These are phyloP conservation scores for Hippocampus barbouri DNA, from an alignment of 2,113 vertebrate species.

Conservation along the genomic window DNA sequence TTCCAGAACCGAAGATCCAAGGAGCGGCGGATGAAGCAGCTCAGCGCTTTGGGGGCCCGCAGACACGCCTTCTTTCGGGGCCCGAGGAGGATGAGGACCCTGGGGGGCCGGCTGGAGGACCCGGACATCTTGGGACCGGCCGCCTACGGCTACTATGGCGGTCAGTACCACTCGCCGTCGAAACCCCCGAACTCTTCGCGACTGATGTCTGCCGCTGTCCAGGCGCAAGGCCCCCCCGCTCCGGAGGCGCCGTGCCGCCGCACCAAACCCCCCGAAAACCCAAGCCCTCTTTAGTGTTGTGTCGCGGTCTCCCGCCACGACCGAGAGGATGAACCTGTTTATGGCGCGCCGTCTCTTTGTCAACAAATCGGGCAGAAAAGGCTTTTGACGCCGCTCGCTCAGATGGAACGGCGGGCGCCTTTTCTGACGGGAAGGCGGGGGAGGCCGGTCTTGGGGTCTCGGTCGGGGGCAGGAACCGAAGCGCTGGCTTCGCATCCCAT, in stretches of 20 bases:
- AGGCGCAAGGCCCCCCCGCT: neutral
- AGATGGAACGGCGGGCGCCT: too few relatives aligned
- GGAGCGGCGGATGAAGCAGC: conserved; percentile 92
- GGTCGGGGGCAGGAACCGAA: too few relatives aligned
- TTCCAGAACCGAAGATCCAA: conserved; percentile 81
- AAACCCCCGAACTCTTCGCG: neutral
- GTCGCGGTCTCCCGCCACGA: neutral
- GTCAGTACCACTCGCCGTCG: conserved; percentile 62
- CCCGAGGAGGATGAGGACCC: conserved; percentile 88
- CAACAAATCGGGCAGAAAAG: conserved; percentile 5
- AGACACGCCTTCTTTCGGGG: conserved; percentile 92
- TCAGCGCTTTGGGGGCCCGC: conserved; percentile 87
- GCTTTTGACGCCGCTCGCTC: neutral
- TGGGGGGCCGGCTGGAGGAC: conserved; percentile 91
- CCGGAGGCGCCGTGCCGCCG: neutral
- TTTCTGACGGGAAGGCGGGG: too few relatives aligned
- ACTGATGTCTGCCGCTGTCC: too few relatives aligned
- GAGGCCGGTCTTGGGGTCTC: too few relatives aligned
- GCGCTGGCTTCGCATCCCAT: too few relatives aligned
- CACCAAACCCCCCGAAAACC: too few relatives aligned
- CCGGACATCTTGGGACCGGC: conserved; percentile 89
- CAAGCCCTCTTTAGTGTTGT: neutral
- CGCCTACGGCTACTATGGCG: conserved; percentile 93
- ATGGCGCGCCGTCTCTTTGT: neutral
- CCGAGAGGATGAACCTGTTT: neutral